Evolutionary conservation across 2,797 vertebrate genomes (phyloP).

Genomic region (Aselliscus stoliczkanus): DNA sequence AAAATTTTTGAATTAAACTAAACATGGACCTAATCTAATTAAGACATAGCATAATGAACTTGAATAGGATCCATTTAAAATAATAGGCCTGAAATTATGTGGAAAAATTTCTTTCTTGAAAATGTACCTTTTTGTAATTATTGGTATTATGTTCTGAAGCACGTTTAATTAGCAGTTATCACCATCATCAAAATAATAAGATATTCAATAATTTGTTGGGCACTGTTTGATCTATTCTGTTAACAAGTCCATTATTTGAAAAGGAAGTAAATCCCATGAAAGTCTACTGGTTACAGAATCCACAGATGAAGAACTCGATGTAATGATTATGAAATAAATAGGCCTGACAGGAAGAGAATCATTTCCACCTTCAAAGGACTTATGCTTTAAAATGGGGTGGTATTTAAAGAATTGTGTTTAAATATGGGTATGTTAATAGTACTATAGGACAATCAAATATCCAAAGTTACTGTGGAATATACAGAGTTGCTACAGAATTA

Average conservation of each 20-base stretch:
- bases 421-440: not conserved
- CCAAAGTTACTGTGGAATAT: not conserved
- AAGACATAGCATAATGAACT: conserved; percentile 84
- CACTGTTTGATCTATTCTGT: conserved; percentile 71
- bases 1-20: conserved; percentile 84
- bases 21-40: conserved; percentile 89
- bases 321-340: not conserved
- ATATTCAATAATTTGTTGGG: conserved; percentile 72
- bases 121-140: conserved; percentile 86
- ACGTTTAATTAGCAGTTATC: conserved; percentile 82
- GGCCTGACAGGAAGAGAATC: conserved; percentile 9
- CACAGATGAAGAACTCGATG: not conserved
- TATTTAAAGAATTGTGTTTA: not conserved
- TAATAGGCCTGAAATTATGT: conserved; percentile 88
- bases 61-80: conserved; percentile 90
- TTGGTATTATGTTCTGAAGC: conserved; percentile 86
- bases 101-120: conserved; percentile 84
- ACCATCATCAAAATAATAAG: conserved; percentile 76
- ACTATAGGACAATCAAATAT: not conserved
- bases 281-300: conserved; percentile 9
- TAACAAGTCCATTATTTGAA: conserved; percentile 54
- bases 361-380: not conserved
- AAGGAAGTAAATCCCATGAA: conserved; percentile 54
- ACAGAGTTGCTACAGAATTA: not conserved
- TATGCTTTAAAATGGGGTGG: not conserved